Base-by-base conservation (phyloP, 2,797 vertebrate genomes). In the Lepilemur ruficaudatus region DNA sequence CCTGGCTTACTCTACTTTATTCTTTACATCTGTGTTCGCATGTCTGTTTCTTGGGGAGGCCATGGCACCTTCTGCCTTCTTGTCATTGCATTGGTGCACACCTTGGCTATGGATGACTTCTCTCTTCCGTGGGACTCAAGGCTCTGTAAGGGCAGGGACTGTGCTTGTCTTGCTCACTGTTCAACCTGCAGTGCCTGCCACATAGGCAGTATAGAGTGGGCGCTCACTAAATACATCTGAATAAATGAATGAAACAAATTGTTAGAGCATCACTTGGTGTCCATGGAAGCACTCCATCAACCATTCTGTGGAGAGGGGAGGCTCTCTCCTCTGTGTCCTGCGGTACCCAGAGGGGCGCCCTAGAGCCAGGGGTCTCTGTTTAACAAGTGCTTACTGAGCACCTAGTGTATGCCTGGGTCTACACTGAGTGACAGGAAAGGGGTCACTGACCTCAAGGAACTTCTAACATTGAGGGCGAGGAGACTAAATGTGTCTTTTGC, bases 61-160 rank as follows among this genome's bases (percentile, higher is more conserved):
- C 52, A 0, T 18, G 7, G 8, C 4, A 22, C 38, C 81, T 11
- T 52, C 23, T 4, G 14, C 23, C 20, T 50, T 10, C 32, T 0
- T 9, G 5, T 41, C 15, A 5, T 13, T 43, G 55, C 48, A 8
- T 50, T 50, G 72, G n/a, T 85, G 0, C 43, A 38, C 48, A 61
- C 70, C 46, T 17, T 93, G 81, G 23, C 59, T 20, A 1, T 28
- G 22, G 67, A 52, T 76, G 38, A 12, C 48, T 38, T 80, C 35
- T 18, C 25, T 38, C n/a, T 76, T 28, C 8, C 57, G 65, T 55
- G 14, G 32, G 14, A 13, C 61, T 14, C 6, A 63, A 52, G 25
- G 55, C 32, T 85, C 48, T 12, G 3, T 89, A 15, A 79, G 46
- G 14, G 7, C 23, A 55, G 69, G 48, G 25, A 7, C 76, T 52